Percentiles rank a stretch among this genome's conserved stretches.
These are phyloP conservation scores for Rousettus madagascariensis DNA, from an alignment of 2,797 vertebrate genomes.

Conservation along the genomic window DNA sequence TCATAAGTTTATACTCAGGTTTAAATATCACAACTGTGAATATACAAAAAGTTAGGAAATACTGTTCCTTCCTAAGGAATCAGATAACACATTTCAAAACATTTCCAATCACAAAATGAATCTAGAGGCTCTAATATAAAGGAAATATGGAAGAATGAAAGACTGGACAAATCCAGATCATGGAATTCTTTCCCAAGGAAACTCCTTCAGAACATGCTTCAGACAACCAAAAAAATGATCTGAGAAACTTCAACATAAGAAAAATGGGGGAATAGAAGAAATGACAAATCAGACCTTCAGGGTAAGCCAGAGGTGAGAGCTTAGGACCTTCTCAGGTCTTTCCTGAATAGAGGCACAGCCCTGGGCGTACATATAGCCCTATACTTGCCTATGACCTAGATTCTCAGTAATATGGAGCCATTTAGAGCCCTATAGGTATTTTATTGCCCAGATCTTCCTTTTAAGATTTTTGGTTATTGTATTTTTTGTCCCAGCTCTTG, in stretches of 20 bases:
- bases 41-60: background rate
- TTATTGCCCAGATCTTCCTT: background rate
- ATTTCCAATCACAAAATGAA: slow-evolving; percentile 33
- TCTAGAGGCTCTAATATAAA: background rate
- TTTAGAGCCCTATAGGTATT: background rate
- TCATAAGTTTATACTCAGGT: background rate
- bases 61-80: background rate
- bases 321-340: background rate
- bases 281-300: background rate
- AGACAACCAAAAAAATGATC: background rate
- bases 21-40: background rate
- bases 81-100: background rate
- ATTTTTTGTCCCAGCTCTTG: background rate
- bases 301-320: background rate
- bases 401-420: background rate
- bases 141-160: background rate
- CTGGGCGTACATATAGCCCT: background rate
- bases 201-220: background rate
- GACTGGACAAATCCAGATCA: background rate
- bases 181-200: background rate
- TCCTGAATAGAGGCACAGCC: background rate
- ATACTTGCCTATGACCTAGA: background rate
- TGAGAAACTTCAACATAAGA: slow-evolving; percentile 19
- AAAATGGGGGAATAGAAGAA: background rate
- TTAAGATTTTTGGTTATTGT: no score